Conservation (phyloP, 2,888 invertebrate species). For the Bimastos eiseni region DNA sequence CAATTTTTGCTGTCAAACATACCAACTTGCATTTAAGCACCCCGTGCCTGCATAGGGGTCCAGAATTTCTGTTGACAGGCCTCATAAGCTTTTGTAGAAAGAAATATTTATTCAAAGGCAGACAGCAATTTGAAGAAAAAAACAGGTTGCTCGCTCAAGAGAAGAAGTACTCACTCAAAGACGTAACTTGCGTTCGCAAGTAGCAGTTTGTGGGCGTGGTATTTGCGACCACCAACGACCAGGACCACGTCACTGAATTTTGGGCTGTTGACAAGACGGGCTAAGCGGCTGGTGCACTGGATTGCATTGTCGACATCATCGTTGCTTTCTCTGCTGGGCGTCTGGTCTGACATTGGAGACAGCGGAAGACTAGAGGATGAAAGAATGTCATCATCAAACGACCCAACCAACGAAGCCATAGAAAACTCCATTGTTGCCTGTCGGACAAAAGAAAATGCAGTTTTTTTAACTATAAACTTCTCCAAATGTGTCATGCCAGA, state of each 20-base stretch:
- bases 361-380: conserved; percentile 4
- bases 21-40: too few relatives aligned
- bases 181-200: conserved; percentile 64
- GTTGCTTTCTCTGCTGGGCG: neutral
- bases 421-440: neutral
- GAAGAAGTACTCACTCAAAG: conserved; percentile 55
- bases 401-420: neutral
- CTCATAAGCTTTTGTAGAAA: neutral
- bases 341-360: neutral
- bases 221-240: conserved; percentile 61
- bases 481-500: neutral
- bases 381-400: neutral
- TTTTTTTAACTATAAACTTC: too few relatives aligned
- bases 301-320: conserved; percentile 10
- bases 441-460: neutral
- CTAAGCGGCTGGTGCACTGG: conserved; percentile 34
- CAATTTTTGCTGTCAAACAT: too few relatives aligned
- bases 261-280: conserved; percentile 40
- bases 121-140: neutral
- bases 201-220: conserved; percentile 63
- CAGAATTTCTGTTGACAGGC: too few relatives aligned
- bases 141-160: conserved; percentile 28
- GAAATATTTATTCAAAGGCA: neutral
- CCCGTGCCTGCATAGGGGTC: too few relatives aligned
- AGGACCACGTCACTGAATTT: conserved; percentile 47